phyloP scores from a whole-genome alignment of 2,888 invertebrate genomes.

The Epistrophella euchroma region DNA sequence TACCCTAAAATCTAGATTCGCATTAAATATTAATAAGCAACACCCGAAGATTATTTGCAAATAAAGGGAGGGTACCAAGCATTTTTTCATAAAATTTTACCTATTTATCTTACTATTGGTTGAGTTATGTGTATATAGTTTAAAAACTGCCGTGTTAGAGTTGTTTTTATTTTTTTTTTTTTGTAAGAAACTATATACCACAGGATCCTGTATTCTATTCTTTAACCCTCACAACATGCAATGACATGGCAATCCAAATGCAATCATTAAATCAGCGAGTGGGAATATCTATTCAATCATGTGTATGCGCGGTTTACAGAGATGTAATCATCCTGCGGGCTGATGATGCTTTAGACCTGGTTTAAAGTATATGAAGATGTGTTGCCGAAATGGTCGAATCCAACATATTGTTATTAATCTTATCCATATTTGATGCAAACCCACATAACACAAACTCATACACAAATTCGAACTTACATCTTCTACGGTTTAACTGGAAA shows the following conservation, averaged over 20 bases:
- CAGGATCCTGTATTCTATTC: not conserved
- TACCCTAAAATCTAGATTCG: too few species aligned
- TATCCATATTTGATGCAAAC: constrained; percentile 23
- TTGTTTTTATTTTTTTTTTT: not conserved
- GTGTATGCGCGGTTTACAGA: constrained; percentile 10
- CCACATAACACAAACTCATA: not conserved
- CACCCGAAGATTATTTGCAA: too few species aligned
- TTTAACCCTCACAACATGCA: not conserved
- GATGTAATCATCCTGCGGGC: constrained; percentile 29
- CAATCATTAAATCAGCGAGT: constrained; percentile 14
- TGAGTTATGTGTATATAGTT: not conserved
- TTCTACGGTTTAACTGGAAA: not conserved
- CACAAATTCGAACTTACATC: not conserved
- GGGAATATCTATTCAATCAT: constrained; percentile 27
- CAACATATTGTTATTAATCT: constrained; percentile 19
- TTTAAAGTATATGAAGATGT: not conserved
- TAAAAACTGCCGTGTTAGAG: not conserved
- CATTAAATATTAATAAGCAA: too few species aligned
- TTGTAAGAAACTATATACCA: not conserved
- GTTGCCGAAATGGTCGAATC: not conserved
- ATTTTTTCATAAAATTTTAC: too few species aligned
- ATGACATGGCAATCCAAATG: constrained; percentile 9
- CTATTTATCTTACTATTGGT: too few species aligned
- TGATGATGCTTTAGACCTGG: not conserved
- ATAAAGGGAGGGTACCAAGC: too few species aligned